Conservation (phyloP, 2,888 invertebrate species). For the Chesias legatella region DNA sequence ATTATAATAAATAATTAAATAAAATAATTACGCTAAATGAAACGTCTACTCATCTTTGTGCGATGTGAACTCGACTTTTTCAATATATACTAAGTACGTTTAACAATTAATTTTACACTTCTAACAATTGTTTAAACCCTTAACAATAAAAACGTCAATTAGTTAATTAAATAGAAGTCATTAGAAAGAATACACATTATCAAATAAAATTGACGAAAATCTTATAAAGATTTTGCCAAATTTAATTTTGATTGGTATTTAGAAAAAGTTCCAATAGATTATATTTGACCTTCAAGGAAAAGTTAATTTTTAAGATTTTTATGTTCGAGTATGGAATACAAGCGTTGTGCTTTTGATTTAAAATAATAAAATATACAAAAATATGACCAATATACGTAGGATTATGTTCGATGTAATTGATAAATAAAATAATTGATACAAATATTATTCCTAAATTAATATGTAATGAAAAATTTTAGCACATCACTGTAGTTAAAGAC, state of each 20-base stretch:
- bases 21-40: conserved; percentile 11
- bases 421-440: conserved; percentile 10
- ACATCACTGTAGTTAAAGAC: conserved; percentile 23
- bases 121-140: conserved; percentile 41
- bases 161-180: conserved; percentile 34
- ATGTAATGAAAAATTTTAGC: conserved; percentile 8
- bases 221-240: conserved; percentile 8
- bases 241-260: conserved; percentile 12
- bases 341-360: conserved; percentile 22
- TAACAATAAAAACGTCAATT: conserved; percentile 58
- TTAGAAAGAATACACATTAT: conserved; percentile 24
- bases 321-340: conserved; percentile 7
- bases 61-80: conserved; percentile 67
- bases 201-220: conserved; percentile 15
- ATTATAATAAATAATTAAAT: too few relatives aligned
- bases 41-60: conserved; percentile 66
- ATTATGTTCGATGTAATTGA: conserved; percentile 16
- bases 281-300: conserved; percentile 5
- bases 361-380: conserved; percentile 3
- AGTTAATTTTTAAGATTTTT: conserved; percentile 10
- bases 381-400: conserved; percentile 7
- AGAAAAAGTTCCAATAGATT: conserved; percentile 7
- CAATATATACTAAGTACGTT: conserved; percentile 55
- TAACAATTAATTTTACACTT: conserved; percentile 56
- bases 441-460: conserved; percentile 1